A percentile compares a stretch with the other conserved stretches of the same genome.
Conservation (phyloP, 2,797 vertebrate genomes). For the Liparis tanakae region DNA sequence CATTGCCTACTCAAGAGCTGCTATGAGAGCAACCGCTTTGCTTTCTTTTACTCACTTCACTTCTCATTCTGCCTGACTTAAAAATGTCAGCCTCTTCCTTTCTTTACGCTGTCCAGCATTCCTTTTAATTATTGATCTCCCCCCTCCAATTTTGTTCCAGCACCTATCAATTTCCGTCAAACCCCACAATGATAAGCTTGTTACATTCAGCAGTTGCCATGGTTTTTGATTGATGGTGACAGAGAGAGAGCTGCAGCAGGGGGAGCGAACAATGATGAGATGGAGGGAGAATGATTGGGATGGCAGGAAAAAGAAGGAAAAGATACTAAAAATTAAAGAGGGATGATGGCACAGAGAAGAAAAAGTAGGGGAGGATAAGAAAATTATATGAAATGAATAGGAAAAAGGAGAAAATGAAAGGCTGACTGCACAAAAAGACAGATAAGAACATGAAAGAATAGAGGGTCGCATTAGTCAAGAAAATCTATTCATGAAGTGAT, state of each 20-base stretch:
- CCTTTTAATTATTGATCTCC: conserved; percentile 62
- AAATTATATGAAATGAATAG: conserved; percentile 27
- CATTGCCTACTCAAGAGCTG: background rate
- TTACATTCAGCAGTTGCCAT: conserved; percentile 73
- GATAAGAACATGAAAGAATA: background rate
- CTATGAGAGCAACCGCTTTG: conserved; percentile 8
- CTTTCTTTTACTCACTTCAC: conserved; percentile 34
- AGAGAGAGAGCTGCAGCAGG: conserved; percentile 46
- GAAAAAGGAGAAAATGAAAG: conserved; percentile 10
- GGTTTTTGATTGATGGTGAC: conserved; percentile 78
- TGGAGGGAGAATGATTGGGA: conserved; percentile 40
- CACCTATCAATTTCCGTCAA: conserved; percentile 70
- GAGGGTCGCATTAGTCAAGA: background rate
- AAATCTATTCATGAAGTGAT: conserved; percentile 1
- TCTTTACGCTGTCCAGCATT: conserved; percentile 39
- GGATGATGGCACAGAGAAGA: conserved; percentile 23
- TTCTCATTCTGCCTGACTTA: conserved; percentile 32
- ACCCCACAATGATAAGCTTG: conserved; percentile 76
- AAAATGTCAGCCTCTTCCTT: conserved; percentile 34
- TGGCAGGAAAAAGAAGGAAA: conserved; percentile 19
- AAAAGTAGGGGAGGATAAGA: conserved; percentile 4
- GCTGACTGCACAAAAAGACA: background rate
- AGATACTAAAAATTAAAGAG: conserved; percentile 35
- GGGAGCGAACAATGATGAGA: conserved; percentile 45
- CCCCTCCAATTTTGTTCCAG: conserved; percentile 58